Evolutionary conservation across 2,797 vertebrate genomes (phyloP), one percentile per base, ranked within the genome.

Genomic region (Calcarius lapponicus): DNA sequence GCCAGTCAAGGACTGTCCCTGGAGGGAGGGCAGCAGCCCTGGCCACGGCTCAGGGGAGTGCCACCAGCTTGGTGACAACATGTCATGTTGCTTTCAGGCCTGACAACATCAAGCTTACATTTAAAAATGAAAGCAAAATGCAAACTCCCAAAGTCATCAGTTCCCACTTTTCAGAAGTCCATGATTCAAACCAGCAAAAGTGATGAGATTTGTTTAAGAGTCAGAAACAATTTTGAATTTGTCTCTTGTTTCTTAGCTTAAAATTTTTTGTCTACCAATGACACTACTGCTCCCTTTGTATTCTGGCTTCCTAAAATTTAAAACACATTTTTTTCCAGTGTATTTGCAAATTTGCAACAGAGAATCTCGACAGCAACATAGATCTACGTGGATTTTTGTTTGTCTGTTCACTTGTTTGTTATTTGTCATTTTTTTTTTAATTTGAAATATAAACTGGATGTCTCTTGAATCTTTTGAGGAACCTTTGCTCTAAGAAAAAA

Each of bases 31-130:
- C 73, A 60, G 66, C 32, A 81, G 47, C 34, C 14, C 18, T 7
- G 24, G 31, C 10, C 19, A 9, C 13, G 12, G 6, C 50, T 69
- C 32, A 14, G 42, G 31, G 28, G 25, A 40, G 10, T 21, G 56
- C 40, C 34, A 22, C 29, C 26, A 40, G 22, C 84, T 79, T 0
- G 0, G 10, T 57, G 61, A 57, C 24, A 48, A 3, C 38, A 53
- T 0, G 0, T 51, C 48, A 3, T 3, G 2, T 28, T 34, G 31
- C 25, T 81, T 50, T 88, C 43, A 58, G 58, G 38, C 7, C 7
- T 3, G 3, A 50, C 0, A 2, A 36, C 22, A 13, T 47, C 0
- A 1, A 47, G 8, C 31, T 75, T 24, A 29, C 2, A 1, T 25
- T 54, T 47, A 32, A 69, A 88, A 93, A 43, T 2, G 3, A 84